These are phyloP conservation scores for Turritopsis rubra DNA, from an alignment of 30 jellyfish, hydroid and myxozoan species.

Conservation along the genomic window DNA sequence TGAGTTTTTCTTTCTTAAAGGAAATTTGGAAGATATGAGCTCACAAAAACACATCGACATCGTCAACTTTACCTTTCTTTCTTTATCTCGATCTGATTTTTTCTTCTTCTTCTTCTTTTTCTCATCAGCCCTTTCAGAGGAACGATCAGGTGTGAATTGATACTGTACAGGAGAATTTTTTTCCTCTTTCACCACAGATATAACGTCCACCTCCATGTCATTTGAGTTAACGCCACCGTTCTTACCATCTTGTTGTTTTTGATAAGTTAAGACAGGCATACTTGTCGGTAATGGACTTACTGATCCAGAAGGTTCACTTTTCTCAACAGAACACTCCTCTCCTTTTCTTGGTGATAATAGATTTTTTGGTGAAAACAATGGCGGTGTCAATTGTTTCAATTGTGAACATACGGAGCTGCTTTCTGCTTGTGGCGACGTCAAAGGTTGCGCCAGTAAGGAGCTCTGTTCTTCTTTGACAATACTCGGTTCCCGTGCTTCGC, in stretches of 20 bases:
- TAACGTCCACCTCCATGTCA: constrained; percentile 24
- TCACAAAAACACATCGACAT: background rate
- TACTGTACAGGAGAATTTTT: background rate
- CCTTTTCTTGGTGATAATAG: constrained; percentile 16
- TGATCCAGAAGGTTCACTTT: background rate
- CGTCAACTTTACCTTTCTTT: background rate
- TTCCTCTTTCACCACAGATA: constrained; percentile 29
- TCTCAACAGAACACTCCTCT: background rate
- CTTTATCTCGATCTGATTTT: constrained; percentile 28
- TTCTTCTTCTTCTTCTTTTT: constrained; percentile 43
- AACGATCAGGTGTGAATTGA: background rate
- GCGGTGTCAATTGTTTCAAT: constrained; percentile 28
- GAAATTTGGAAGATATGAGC: no score
- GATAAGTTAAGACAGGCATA: constrained; percentile 20
- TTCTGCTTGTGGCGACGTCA: background rate
- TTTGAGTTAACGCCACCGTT: background rate
- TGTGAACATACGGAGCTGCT: background rate
- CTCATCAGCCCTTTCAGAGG: constrained; percentile 7
- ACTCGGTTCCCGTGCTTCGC: background rate
- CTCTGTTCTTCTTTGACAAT: background rate
- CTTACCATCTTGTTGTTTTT: constrained; percentile 1
- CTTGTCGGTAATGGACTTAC: constrained; percentile 9
- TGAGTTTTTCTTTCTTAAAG: no score
- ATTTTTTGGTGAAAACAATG: constrained; percentile 31
- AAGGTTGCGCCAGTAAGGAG: background rate